Percentiles rank a stretch among this genome's conserved stretches.
Evolutionary conservation across 1,140 invertebrate genomes (phyloP).

Genomic region (Drosophila persimilis): DNA sequence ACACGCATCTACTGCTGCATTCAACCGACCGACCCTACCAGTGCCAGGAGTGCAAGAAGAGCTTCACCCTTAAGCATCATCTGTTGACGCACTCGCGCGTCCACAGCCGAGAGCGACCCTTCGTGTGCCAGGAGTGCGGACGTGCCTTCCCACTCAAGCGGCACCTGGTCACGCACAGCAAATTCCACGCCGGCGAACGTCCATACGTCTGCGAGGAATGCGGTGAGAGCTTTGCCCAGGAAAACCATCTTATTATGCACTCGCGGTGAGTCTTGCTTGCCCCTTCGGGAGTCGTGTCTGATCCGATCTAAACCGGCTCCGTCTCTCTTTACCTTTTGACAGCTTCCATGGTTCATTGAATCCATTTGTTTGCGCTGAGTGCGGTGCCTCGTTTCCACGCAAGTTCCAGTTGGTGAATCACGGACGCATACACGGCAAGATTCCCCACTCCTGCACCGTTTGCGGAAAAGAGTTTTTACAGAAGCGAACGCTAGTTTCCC

Average conservation of each 20-base stretch:
- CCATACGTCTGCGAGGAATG: constrained; percentile 94
- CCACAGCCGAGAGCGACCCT: constrained; percentile 90
- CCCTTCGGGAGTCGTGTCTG: background rate
- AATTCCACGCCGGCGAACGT: constrained; percentile 93
- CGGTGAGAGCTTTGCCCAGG: constrained; percentile 93
- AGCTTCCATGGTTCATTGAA: constrained; percentile 91
- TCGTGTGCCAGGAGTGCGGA: constrained; percentile 91
- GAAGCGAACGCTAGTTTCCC: constrained; percentile 90
- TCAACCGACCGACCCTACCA: constrained; percentile 92
- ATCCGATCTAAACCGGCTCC: background rate
- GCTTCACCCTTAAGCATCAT: constrained; percentile 92
- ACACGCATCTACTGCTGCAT: constrained; percentile 91
- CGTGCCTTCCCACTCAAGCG: constrained; percentile 91
- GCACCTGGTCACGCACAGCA: constrained; percentile 92
- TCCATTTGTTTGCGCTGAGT: constrained; percentile 92
- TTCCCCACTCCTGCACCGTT: constrained; percentile 91
- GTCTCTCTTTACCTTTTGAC: background rate
- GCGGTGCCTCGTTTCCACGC: constrained; percentile 91
- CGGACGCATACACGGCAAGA: constrained; percentile 89
- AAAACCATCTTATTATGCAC: constrained; percentile 91
- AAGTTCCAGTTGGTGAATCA: constrained; percentile 94
- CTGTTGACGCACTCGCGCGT: constrained; percentile 90
- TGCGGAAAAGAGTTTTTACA: constrained; percentile 93
- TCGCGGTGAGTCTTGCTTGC: constrained; percentile 83
- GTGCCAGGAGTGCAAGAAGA: constrained; percentile 93